These are phyloP conservation scores for Ctenosaura bakeri DNA, from an alignment of 2,797 vertebrate species.

Conservation along the genomic window DNA sequence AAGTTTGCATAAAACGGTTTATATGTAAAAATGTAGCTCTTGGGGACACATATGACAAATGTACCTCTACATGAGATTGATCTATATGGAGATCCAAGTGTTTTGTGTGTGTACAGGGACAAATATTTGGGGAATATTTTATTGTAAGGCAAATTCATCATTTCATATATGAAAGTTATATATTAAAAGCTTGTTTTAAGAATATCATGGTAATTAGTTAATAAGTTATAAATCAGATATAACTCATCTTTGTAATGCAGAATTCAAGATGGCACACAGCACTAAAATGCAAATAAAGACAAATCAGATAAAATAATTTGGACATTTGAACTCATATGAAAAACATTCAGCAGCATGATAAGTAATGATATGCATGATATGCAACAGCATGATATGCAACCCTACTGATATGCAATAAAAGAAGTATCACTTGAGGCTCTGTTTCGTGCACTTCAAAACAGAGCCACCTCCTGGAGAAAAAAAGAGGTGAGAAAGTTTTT, in stretches of 20 bases:
- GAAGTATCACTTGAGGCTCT: not conserved
- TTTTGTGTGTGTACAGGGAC: not conserved
- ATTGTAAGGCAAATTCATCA: too few relatives aligned
- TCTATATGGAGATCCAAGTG: not conserved
- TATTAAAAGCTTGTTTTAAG: not conserved
- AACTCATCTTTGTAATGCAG: not conserved
- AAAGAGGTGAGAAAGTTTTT: not conserved
- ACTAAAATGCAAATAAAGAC: not conserved
- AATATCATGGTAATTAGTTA: not conserved
- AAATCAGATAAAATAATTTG: not conserved
- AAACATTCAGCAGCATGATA: not conserved
- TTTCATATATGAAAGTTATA: not conserved
- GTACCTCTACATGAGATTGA: too few relatives aligned
- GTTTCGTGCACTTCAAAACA: not conserved
- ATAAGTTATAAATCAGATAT: not conserved
- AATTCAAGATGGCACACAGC: not conserved
- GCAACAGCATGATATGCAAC: not conserved
- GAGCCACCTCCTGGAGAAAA: slow-evolving; percentile 17
- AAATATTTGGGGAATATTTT: not conserved
- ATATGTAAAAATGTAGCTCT: too few relatives aligned
- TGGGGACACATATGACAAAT: too few relatives aligned
- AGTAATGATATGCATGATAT: not conserved
- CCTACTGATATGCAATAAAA: not conserved
- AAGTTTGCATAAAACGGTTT: too few relatives aligned
- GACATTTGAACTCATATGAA: not conserved